Percentiles rank a stretch among this genome's conserved stretches.
Evolutionary conservation across 2,797 vertebrate genomes (phyloP).

Genomic region (Benthosema pterotum): DNA sequence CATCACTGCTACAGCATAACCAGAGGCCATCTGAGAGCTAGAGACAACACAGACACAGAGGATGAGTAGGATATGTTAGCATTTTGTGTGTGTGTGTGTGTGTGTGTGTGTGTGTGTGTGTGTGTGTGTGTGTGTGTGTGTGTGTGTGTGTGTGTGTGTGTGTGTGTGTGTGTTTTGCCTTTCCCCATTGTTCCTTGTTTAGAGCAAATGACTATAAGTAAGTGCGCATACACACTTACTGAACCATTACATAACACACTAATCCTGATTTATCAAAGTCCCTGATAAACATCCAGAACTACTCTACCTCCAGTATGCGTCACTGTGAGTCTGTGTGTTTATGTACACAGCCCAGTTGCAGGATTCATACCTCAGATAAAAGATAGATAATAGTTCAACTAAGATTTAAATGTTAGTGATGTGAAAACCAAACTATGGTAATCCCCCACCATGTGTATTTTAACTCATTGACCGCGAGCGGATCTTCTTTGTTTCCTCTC

Average conservation of each 20-base stretch:
- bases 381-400: not conserved
- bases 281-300: slow-evolving; percentile 6
- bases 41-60: slow-evolving; percentile 4
- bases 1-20: slow-evolving; percentile 95
- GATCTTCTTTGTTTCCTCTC: too few species aligned
- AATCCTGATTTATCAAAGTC: slow-evolving; percentile 47
- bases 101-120: too few species aligned
- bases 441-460: slow-evolving; percentile 15
- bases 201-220: too few species aligned
- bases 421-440: slow-evolving; percentile 6
- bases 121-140: too few species aligned
- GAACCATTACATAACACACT: slow-evolving; percentile 35
- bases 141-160: not conserved
- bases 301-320: too few species aligned
- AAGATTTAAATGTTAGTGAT: slow-evolving; percentile 18
- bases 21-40: slow-evolving; percentile 90
- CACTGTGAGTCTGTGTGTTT: slow-evolving; percentile 25
- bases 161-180: not conserved
- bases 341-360: slow-evolving; percentile 25
- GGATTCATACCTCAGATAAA: slow-evolving; percentile 34
- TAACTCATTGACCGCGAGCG: too few species aligned
- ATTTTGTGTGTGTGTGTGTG: too few species aligned
- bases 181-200: too few species aligned
- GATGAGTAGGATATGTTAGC: too few species aligned
- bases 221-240: slow-evolving; percentile 23